Conservation (phyloP, 92 coral and sea anemone species). For the Epizoanthus illoricatus region DNA sequence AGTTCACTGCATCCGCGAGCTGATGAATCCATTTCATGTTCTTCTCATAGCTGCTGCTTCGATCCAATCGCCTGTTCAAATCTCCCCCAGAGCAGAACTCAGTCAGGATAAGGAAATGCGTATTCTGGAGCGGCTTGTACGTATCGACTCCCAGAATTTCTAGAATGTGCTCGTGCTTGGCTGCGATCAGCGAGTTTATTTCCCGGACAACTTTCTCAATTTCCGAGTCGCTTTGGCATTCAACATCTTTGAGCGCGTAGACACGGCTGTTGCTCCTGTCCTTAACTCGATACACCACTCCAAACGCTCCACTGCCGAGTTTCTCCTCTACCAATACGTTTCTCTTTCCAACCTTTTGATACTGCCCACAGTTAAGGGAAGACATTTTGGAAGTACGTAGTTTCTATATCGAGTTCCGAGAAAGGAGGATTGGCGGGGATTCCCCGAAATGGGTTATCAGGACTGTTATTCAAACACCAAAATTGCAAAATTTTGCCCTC, state of each 20-base stretch:
- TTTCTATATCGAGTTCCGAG: neutral
- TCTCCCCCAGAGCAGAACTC: conserved; percentile 73
- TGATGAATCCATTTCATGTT: conserved; percentile 75
- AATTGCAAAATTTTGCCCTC: neutral
- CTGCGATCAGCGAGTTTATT: conserved; percentile 38
- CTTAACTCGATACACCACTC: conserved; percentile 62
- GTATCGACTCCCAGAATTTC: conserved; percentile 46
- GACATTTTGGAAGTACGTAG: neutral
- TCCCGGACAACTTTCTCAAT: conserved; percentile 55
- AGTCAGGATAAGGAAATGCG: conserved; percentile 54
- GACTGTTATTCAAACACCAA: neutral
- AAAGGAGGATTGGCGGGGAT: conserved; percentile 2
- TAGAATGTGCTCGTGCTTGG: conserved; percentile 55
- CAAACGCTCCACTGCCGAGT: conserved; percentile 73
- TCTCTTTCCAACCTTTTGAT: conserved; percentile 43
- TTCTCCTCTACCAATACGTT: conserved; percentile 38
- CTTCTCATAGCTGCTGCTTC: conserved; percentile 35
- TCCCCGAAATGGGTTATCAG: conserved; percentile 6
- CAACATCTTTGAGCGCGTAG: conserved; percentile 68
- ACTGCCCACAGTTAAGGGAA: conserved; percentile 30
- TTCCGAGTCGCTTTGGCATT: conserved; percentile 36
- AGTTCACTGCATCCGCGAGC: conserved; percentile 78
- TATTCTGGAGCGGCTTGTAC: neutral
- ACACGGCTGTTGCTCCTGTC: conserved; percentile 20
- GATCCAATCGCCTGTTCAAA: conserved; percentile 60